Evolutionary conservation across 2,888 invertebrate genomes (phyloP), one percentile per base, ranked within the genome.

Genomic region (Tenthredo scrophulariae): DNA sequence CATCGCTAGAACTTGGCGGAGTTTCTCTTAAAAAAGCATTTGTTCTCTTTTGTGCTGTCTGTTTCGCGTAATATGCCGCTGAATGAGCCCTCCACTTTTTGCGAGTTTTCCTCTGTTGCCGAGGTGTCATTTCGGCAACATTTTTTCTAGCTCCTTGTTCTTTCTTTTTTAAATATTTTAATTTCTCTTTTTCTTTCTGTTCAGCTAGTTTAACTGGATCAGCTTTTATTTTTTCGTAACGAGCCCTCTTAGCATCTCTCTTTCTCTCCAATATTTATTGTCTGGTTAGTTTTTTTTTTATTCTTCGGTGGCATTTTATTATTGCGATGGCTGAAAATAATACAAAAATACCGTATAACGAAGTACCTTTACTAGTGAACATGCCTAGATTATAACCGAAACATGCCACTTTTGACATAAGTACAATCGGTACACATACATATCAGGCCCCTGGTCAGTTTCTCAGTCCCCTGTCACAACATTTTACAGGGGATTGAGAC

Each of bases 261-360:
- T 79, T 54, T 29, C 54, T 79, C 72, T 72, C 13, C 33, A 72
- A 72, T 40, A 72, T 40, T 72, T 72, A 43, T 37, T 72, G 26
- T 40, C 72, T 43, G n/a, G 33, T 10, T 54, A 54, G 22, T 46
- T 54, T 58, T 29, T 79, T 79, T n/a, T 22, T 79, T 26, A 22
- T 22, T 58, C 18, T 58, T 58, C 22, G 10, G 50, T 29, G 26
- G 15, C 26, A 54, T 46, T 29, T 50, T 77, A 58, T n/a, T 22
- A 22, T 58, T 58, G n/a, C 6, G 5, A 22, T 7, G 3, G 6
- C 22, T 18, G 22, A 58, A 58, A 58, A 58, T 58, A 58, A 58
- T 58, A 6, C 7, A n/a, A 58, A 58, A 58, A 58, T 58, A 22
- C 6, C n/a, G 22, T 22, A 22, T 22, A 22, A 58, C 7, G 7